These are phyloP conservation scores for Trachelus stipa DNA, from an alignment of 2,888 invertebrate species.

Conservation along the genomic window DNA sequence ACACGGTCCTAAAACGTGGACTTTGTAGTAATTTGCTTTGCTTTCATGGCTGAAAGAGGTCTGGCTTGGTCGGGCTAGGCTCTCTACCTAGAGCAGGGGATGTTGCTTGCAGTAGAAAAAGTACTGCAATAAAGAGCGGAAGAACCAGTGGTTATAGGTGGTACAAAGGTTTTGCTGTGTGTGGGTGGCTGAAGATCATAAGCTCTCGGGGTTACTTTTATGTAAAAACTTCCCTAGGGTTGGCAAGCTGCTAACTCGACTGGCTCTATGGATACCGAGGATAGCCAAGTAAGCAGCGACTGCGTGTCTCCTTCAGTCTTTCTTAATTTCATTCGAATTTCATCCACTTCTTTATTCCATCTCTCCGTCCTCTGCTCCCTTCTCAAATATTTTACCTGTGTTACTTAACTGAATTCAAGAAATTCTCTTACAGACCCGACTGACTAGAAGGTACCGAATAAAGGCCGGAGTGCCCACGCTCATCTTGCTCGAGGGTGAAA, in stretches of 20 bases:
- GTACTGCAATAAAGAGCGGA: neutral
- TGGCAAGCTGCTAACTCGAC: neutral
- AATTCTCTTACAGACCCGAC: conserved; percentile 73
- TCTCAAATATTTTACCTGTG: neutral
- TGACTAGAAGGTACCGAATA: conserved; percentile 82
- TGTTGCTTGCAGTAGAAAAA: neutral
- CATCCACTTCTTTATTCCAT: neutral
- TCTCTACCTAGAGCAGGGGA: neutral
- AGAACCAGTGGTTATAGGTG: neutral
- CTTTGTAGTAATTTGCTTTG: conserved; percentile 46
- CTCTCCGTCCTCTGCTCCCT: neutral
- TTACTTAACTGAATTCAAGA: neutral
- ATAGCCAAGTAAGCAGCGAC: neutral
- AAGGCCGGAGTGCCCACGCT: conserved; percentile 82
- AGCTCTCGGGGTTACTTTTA: conserved; percentile 1
- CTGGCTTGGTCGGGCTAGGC: conserved; percentile 1
- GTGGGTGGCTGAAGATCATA: conserved; percentile 1
- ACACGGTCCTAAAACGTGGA: conserved; percentile 29
- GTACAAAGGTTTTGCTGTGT: neutral
- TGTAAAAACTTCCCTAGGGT: neutral
- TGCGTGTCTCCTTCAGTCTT: neutral
- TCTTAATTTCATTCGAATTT: conserved; percentile 2
- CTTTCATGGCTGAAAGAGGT: conserved; percentile 43
- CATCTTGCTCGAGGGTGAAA: conserved; percentile 75
- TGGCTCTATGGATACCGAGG: neutral